A percentile compares a stretch with the other conserved stretches of the same genome.
These are phyloP conservation scores for Myopa testacea DNA, from an alignment of 2,888 invertebrate species.

Conservation along the genomic window DNA sequence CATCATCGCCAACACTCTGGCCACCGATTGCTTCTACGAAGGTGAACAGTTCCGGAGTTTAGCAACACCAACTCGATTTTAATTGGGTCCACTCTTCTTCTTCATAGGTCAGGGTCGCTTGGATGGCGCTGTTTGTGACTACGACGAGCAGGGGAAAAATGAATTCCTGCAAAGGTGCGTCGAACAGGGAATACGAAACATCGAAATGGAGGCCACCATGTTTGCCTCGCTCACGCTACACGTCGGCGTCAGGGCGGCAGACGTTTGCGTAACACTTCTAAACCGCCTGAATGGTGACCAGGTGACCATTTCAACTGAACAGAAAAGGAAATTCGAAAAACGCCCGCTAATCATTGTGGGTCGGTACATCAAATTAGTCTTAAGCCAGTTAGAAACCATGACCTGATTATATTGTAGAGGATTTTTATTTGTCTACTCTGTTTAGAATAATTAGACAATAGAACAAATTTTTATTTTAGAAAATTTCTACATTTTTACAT, in stretches of 20 bases:
- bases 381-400: background rate
- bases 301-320: constrained; percentile 72
- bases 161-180: constrained; percentile 71
- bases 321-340: constrained; percentile 74
- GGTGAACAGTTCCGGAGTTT: constrained; percentile 66
- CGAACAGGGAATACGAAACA: constrained; percentile 75
- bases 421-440: background rate
- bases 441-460: background rate
- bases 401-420: background rate
- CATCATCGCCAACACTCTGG: constrained; percentile 78
- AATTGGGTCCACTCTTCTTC: background rate
- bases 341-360: constrained; percentile 77
- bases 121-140: constrained; percentile 81
- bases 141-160: constrained; percentile 75
- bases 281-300: constrained; percentile 79
- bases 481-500: background rate
- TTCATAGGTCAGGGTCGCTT: constrained; percentile 77
- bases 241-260: constrained; percentile 75
- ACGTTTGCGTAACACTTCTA: constrained; percentile 79
- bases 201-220: constrained; percentile 84
- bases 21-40: constrained; percentile 85
- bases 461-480: background rate
- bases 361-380: constrained; percentile 71
- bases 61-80: background rate
- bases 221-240: constrained; percentile 77